Percentiles rank a stretch among this genome's conserved stretches.
These are phyloP conservation scores for Heliconius aoede DNA, from an alignment of 2,888 invertebrate genomes.

Conservation along the genomic window DNA sequence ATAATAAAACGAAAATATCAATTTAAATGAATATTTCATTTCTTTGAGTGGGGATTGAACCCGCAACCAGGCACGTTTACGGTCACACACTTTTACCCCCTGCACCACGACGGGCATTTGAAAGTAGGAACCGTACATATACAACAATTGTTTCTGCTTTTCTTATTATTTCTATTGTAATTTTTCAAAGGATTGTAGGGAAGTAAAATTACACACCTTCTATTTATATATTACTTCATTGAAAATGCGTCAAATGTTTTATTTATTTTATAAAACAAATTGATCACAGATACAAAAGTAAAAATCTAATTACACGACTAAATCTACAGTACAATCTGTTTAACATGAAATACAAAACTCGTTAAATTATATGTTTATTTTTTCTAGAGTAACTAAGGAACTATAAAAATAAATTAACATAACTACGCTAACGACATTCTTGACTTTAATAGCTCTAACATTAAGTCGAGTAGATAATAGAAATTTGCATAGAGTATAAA, in stretches of 20 bases:
- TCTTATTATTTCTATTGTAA: background rate
- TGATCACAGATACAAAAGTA: conserved; percentile 54
- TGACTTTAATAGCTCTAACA: background rate
- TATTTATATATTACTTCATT: conserved; percentile 35
- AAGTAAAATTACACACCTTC: background rate
- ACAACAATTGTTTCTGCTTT: background rate
- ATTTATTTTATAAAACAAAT: conserved; percentile 42
- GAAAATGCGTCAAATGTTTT: conserved; percentile 42
- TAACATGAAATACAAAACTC: conserved; percentile 3
- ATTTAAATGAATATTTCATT: too few species aligned
- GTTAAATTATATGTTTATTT: conserved; percentile 9
- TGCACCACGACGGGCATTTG: too few species aligned
- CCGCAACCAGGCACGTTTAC: too few species aligned
- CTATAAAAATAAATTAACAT: conserved; percentile 24
- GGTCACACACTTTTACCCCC: too few species aligned
- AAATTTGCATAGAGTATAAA: background rate
- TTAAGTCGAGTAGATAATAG: conserved; percentile 4
- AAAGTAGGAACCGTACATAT: too few species aligned
- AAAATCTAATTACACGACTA: conserved; percentile 43
- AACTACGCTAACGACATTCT: conserved; percentile 2
- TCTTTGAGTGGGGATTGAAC: too few species aligned
- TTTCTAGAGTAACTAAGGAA: background rate
- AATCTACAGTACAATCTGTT: conserved; percentile 24
- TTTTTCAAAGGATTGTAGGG: background rate
- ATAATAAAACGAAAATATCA: too few species aligned